Percentiles rank a stretch among this genome's conserved stretches.
phyloP scores from a whole-genome alignment of 2,888 invertebrate species.

The Acholoe squamosa region DNA sequence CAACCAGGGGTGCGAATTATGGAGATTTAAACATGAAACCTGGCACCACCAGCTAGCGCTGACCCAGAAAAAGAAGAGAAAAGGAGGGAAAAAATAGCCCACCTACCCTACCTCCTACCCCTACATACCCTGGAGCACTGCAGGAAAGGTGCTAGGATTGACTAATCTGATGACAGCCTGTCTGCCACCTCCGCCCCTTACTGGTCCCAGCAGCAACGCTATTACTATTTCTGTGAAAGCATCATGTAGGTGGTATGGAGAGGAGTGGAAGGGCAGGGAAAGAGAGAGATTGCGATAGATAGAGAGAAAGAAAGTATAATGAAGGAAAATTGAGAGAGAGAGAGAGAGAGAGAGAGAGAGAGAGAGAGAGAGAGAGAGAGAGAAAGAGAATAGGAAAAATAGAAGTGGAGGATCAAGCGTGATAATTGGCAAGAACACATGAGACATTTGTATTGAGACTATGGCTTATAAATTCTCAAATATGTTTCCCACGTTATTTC shows the following conservation, averaged over 20 bases:
- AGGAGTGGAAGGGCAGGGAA: no score
- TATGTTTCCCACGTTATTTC: no score
- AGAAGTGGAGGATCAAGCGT: background rate
- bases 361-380: background rate
- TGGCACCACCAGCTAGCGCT: background rate
- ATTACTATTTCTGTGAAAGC: background rate
- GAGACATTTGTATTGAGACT: no score
- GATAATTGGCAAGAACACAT: no score
- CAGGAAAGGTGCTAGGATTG: background rate
- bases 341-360: background rate
- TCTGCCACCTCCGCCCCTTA: background rate
- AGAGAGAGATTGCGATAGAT: background rate
- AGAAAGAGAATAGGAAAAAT: background rate
- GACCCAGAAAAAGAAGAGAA: constrained; percentile 33
- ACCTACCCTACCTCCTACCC: no score
- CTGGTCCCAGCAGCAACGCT: background rate
- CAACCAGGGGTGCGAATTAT: constrained; percentile 29
- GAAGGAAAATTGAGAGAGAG: no score
- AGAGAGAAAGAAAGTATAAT: background rate
- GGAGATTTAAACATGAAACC: constrained; percentile 56
- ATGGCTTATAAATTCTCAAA: no score
- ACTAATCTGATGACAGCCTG: background rate
- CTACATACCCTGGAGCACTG: background rate
- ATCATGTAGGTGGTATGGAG: no score
- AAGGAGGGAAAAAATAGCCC: background rate